These are phyloP conservation scores for Stenurella melanura DNA, from an alignment of 2,888 invertebrate genomes.

Conservation along the genomic window DNA sequence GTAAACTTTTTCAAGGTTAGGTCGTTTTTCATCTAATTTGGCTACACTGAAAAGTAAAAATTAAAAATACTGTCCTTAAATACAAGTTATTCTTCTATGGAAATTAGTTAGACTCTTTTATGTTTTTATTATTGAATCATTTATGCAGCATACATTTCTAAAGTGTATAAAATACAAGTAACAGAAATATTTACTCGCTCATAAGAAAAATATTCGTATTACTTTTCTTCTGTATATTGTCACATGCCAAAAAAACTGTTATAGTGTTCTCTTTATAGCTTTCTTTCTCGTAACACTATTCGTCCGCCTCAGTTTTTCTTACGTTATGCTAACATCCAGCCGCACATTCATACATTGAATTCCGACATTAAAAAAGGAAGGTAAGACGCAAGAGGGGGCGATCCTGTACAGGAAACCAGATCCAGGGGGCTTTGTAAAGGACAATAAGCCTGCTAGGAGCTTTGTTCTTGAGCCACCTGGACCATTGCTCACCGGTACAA, in stretches of 20 bases:
- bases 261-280: background rate
- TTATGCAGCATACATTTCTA: too few species aligned
- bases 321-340: background rate
- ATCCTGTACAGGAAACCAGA: conserved; percentile 59
- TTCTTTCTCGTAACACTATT: background rate
- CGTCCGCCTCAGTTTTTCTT: conserved; percentile 6
- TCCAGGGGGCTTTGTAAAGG: conserved; percentile 58
- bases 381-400: conserved; percentile 36
- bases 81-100: too few species aligned
- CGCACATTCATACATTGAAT: conserved; percentile 27
- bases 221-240: too few species aligned
- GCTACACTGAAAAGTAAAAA: too few species aligned
- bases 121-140: too few species aligned
- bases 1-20: too few species aligned
- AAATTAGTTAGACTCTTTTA: too few species aligned
- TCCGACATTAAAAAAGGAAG: conserved; percentile 29
- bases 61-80: too few species aligned
- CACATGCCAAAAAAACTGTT: background rate
- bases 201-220: too few species aligned
- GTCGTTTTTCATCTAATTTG: too few species aligned
- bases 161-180: too few species aligned
- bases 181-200: too few species aligned
- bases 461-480: conserved; percentile 67
- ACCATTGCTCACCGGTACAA: conserved; percentile 46
- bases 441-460: conserved; percentile 63